Conservation (phyloP, 2,888 invertebrate species). For the Sepioteuthis lessoniana region DNA sequence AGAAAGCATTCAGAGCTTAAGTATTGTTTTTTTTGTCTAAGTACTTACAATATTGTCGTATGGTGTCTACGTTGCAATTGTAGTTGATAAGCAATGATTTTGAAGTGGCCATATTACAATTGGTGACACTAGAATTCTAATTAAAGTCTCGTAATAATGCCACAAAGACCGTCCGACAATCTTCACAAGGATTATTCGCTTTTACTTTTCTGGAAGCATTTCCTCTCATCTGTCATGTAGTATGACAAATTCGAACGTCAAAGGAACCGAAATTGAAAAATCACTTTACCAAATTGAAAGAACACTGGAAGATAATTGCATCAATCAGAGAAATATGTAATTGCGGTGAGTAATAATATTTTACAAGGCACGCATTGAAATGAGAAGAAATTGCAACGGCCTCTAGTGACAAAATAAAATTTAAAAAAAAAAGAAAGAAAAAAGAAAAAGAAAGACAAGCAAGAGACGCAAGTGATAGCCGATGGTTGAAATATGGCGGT, state of each 20-base stretch:
- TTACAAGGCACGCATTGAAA: background rate
- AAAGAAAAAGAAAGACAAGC: background rate
- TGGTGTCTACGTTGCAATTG: background rate
- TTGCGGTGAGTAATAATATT: conserved; percentile 33
- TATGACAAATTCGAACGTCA: conserved; percentile 14
- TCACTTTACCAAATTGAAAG: conserved; percentile 33
- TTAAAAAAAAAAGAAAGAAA: background rate
- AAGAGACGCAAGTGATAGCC: background rate
- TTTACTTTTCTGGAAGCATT: conserved; percentile 33
- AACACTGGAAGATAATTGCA: background rate
- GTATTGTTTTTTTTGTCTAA: background rate
- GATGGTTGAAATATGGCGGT: conserved; percentile 3
- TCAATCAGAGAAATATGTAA: conserved; percentile 23
- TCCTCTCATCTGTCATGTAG: conserved; percentile 13
- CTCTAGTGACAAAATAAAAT: too few relatives aligned
- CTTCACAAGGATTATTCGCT: conserved; percentile 23
- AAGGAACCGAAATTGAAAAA: conserved; percentile 13
- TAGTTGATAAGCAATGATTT: background rate
- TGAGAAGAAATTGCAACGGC: conserved; percentile 33
- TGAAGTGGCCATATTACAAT: background rate
- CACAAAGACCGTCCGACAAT: background rate
- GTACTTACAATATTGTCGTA: background rate
- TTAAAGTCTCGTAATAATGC: background rate
- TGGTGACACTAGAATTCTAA: background rate
- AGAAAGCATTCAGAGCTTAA: too few relatives aligned